Evolutionary conservation across 2,888 invertebrate species (phyloP).

Genomic region (Odontocolon sp.): DNA sequence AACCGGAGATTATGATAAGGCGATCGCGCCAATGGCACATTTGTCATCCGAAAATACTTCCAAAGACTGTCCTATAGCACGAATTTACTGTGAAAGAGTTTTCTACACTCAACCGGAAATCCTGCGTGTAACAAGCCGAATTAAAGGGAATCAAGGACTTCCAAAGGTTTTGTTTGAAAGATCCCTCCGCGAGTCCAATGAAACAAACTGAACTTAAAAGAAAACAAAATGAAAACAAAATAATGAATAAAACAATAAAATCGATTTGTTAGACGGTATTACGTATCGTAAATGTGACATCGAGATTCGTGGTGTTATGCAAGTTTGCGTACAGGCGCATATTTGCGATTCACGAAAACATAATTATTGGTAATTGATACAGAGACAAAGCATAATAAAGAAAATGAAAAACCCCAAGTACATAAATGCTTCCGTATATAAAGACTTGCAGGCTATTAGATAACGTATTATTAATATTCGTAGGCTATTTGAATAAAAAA

Average conservation of each 20-base stretch:
- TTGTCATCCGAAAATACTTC: conserved; percentile 29
- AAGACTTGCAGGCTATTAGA: conserved; percentile 71
- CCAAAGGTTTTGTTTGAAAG: conserved; percentile 48
- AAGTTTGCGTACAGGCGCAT: conserved; percentile 1
- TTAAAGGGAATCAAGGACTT: conserved; percentile 61
- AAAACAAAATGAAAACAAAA: conserved; percentile 5
- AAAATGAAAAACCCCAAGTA: conserved; percentile 56
- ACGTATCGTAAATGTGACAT: conserved; percentile 28
- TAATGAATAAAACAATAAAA: background rate
- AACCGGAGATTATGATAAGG: conserved; percentile 22
- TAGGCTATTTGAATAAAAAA: conserved; percentile 36
- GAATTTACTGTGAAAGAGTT: conserved; percentile 56
- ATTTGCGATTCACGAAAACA: conserved; percentile 26
- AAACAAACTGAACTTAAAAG: conserved; percentile 11
- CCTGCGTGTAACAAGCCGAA: conserved; percentile 58
- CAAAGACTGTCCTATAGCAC: conserved; percentile 56
- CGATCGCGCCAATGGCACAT: background rate
- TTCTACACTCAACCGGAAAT: conserved; percentile 52
- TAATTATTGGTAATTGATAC: conserved; percentile 43
- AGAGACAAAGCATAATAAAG: conserved; percentile 45
- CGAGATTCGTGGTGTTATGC: conserved; percentile 7
- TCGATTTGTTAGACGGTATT: conserved; percentile 23
- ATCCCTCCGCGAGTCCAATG: conserved; percentile 38
- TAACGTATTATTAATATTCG: conserved; percentile 48
- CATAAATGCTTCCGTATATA: conserved; percentile 76